phyloP scores from a whole-genome alignment of 2,888 invertebrate species.

The Phoronis australis region DNA sequence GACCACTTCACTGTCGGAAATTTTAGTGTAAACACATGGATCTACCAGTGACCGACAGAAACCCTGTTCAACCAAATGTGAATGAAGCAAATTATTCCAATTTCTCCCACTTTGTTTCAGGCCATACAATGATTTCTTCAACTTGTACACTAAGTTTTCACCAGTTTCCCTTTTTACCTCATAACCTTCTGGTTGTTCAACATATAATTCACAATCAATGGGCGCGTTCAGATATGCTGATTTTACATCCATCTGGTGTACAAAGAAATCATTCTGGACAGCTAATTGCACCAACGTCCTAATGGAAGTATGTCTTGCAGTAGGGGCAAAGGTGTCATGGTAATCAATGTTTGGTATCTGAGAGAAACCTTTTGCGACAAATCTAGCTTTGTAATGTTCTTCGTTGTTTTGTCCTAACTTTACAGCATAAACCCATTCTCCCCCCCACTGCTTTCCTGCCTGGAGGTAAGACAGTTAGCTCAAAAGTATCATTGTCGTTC shows the following conservation, averaged over 20 bases:
- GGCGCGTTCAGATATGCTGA: slow-evolving; percentile 7
- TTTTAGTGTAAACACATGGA: slow-evolving; percentile 1
- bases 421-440: slow-evolving; percentile 11
- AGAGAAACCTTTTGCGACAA: slow-evolving; percentile 18
- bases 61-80: not conserved
- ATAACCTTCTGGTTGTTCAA: slow-evolving; percentile 7
- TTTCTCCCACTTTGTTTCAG: slow-evolving; percentile 5
- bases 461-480: slow-evolving; percentile 10
- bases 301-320: slow-evolving; percentile 14
- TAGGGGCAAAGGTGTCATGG: slow-evolving; percentile 20
- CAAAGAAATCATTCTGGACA: slow-evolving; percentile 10
- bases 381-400: slow-evolving; percentile 15
- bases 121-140: slow-evolving; percentile 7
- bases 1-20: not conserved
- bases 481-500: slow-evolving; percentile 16
- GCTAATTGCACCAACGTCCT: slow-evolving; percentile 17
- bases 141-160: slow-evolving; percentile 3
- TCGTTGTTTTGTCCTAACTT: slow-evolving; percentile 11
- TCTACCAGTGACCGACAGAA: not conserved
- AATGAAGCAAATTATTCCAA: slow-evolving; percentile 1
- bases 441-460: slow-evolving; percentile 14
- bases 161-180: not conserved
- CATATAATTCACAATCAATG: slow-evolving; percentile 5
- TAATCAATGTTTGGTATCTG: slow-evolving; percentile 17
- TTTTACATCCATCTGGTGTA: slow-evolving; percentile 16